These are phyloP conservation scores for Pimpla rufipes DNA, from an alignment of 2,888 invertebrate species.

Conservation along the genomic window DNA sequence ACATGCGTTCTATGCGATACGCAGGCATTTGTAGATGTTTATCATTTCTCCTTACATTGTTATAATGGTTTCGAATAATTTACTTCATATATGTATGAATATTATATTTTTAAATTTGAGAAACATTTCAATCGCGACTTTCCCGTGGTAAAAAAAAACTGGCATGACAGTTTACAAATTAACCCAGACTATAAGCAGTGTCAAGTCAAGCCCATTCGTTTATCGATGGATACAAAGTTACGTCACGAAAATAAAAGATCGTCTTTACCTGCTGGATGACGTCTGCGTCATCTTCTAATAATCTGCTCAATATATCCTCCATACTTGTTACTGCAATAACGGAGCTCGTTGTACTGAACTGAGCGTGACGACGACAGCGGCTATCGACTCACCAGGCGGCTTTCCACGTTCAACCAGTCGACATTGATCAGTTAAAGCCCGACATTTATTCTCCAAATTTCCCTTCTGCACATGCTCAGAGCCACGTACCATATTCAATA, in stretches of 20 bases:
- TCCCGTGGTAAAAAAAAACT: too few species aligned
- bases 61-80: too few species aligned
- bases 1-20: background rate
- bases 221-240: slow-evolving; percentile 9
- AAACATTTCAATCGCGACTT: too few species aligned
- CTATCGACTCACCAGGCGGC: background rate
- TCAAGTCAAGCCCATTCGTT: slow-evolving; percentile 65
- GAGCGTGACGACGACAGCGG: background rate
- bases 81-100: too few species aligned
- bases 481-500: too few species aligned
- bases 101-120: too few species aligned
- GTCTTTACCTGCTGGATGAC: slow-evolving; percentile 87
- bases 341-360: background rate
- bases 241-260: slow-evolving; percentile 33
- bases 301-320: slow-evolving; percentile 88
- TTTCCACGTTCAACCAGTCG: background rate
- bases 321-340: slow-evolving; percentile 80
- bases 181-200: background rate
- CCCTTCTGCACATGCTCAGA: slow-evolving; percentile 6
- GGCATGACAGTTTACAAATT: background rate
- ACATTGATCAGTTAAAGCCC: background rate
- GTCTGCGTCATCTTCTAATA: slow-evolving; percentile 88
- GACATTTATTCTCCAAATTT: background rate
- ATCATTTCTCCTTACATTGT: too few species aligned
- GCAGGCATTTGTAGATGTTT: too few species aligned